These are phyloP conservation scores for Channallabes apus DNA, from an alignment of 2,797 vertebrate species.

Conservation along the genomic window DNA sequence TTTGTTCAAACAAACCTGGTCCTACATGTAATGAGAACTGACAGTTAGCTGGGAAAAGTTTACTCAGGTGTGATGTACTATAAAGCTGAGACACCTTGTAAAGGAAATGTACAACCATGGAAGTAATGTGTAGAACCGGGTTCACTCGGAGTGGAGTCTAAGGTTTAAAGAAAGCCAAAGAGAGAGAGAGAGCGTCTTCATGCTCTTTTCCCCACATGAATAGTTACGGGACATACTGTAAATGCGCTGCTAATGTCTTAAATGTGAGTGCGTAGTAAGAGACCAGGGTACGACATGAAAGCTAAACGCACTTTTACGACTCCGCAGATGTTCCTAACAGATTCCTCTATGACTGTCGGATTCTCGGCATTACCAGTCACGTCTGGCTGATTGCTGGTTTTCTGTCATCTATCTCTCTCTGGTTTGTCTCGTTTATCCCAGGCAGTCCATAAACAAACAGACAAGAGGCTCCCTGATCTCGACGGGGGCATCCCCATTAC, in stretches of 20 bases:
- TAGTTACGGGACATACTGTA: slow-evolving; percentile 45
- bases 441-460: slow-evolving; percentile 34
- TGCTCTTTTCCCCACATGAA: slow-evolving; percentile 34
- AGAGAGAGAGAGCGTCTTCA: not conserved
- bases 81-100: too few relatives aligned
- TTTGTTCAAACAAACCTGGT: slow-evolving; percentile 14
- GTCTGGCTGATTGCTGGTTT: slow-evolving; percentile 34
- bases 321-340: slow-evolving; percentile 56
- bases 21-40: not conserved
- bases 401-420: slow-evolving; percentile 28
- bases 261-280: slow-evolving; percentile 43
- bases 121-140: not conserved
- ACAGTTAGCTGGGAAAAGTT: slow-evolving; percentile 4
- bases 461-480: slow-evolving; percentile 27
- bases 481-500: slow-evolving; percentile 22
- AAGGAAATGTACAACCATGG: not conserved
- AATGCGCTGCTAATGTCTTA: slow-evolving; percentile 58
- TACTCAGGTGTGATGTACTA: not conserved
- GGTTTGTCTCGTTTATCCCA: slow-evolving; percentile 32
- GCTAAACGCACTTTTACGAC: slow-evolving; percentile 61
- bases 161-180: not conserved
- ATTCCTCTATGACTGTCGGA: slow-evolving; percentile 32
- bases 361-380: slow-evolving; percentile 46
- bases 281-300: slow-evolving; percentile 46
- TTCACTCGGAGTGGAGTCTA: not conserved